These are phyloP conservation scores for Eupithecia exiguata DNA, from an alignment of 2,888 invertebrate genomes.

Conservation along the genomic window DNA sequence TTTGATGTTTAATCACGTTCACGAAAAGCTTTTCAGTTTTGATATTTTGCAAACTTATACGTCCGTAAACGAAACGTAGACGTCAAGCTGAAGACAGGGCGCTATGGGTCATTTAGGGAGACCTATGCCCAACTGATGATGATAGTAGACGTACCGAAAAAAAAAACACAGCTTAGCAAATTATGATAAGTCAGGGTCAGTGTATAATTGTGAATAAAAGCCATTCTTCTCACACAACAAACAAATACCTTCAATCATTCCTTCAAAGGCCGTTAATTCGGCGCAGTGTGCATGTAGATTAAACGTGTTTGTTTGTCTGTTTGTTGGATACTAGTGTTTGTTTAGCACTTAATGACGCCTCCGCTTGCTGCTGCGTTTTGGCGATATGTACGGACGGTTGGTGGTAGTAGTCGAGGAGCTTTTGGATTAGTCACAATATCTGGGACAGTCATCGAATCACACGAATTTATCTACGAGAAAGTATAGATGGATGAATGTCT, in stretches of 20 bases:
- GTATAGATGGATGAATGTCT: too few species aligned
- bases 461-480: background rate
- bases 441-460: background rate
- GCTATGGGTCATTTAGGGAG: too few species aligned
- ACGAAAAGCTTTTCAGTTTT: too few species aligned
- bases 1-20: too few species aligned
- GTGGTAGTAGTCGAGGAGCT: background rate
- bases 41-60: too few species aligned
- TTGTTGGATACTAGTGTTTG: constrained; percentile 57
- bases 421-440: background rate
- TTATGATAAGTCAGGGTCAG: too few species aligned
- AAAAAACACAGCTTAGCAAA: too few species aligned
- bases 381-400: constrained; percentile 16
- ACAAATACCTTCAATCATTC: constrained; percentile 35
- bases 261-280: constrained; percentile 36
- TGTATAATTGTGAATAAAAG: too few species aligned
- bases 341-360: constrained; percentile 53
- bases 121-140: too few species aligned
- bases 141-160: too few species aligned
- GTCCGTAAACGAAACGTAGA: too few species aligned
- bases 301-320: constrained; percentile 56
- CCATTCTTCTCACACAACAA: constrained; percentile 17
- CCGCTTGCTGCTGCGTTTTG: constrained; percentile 37
- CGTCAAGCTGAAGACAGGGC: too few species aligned
- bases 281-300: constrained; percentile 56